phyloP scores from a whole-genome alignment of 2,888 invertebrate genomes.

The Lutraria lutraria region DNA sequence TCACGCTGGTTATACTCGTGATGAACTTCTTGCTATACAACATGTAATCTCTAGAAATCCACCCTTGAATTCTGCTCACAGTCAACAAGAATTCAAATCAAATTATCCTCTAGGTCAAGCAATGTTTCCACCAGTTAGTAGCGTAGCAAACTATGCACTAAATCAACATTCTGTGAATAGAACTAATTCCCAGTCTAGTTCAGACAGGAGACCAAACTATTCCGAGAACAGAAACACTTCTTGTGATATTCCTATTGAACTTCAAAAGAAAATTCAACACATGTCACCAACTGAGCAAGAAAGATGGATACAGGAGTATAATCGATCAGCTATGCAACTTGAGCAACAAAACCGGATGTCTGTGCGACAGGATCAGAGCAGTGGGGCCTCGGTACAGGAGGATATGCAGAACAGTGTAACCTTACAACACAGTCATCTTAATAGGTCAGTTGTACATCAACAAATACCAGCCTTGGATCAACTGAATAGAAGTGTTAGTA shows the following conservation, averaged over 20 bases:
- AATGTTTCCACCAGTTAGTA: slow-evolving; percentile 4
- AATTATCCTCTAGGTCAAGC: slow-evolving; percentile 12
- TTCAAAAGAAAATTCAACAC: slow-evolving; percentile 29
- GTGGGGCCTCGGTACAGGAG: not conserved
- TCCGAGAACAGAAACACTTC: not conserved
- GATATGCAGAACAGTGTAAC: not conserved
- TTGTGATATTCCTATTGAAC: slow-evolving; percentile 13
- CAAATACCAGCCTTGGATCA: not conserved
- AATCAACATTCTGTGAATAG: slow-evolving; percentile 28
- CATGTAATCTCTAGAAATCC: not conserved
- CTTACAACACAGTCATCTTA: not conserved
- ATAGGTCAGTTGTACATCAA: not conserved
- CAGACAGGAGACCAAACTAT: slow-evolving; percentile 8
- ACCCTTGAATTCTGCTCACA: not conserved
- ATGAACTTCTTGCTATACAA: not conserved
- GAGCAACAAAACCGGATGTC: not conserved
- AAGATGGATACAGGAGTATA: not conserved
- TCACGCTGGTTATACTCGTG: not conserved
- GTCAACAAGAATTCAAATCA: not conserved
- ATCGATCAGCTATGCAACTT: not conserved
- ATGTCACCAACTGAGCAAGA: not conserved
- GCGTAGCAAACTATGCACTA: not conserved
- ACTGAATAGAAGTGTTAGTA: slow-evolving; percentile 4
- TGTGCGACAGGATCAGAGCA: not conserved
- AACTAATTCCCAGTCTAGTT: slow-evolving; percentile 18